A percentile compares a stretch with the other conserved stretches of the same genome.
Evolutionary conservation across 2,797 vertebrate genomes (phyloP).

Genomic region (Enteromius radiatus): DNA sequence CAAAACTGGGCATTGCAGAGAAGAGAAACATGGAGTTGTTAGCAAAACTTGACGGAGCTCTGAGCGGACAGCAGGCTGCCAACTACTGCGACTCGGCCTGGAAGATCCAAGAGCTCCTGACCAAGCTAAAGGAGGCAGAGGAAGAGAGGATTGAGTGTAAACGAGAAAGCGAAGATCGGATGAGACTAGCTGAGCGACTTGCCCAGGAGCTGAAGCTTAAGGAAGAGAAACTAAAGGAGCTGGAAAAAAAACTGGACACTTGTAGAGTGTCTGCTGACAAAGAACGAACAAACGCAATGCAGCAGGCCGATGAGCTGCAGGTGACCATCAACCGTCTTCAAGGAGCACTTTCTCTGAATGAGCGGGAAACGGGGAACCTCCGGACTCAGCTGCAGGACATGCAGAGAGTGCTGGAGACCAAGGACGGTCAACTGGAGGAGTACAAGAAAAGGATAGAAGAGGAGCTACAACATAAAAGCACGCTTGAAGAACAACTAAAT

Average conservation of each 20-base stretch:
- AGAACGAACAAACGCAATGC: constrained; percentile 71
- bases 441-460: constrained; percentile 71
- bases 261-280: constrained; percentile 68
- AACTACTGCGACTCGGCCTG: constrained; percentile 74
- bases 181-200: constrained; percentile 71
- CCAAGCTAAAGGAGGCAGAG: constrained; percentile 80
- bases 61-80: constrained; percentile 71
- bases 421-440: constrained; percentile 78
- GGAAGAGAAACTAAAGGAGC: constrained; percentile 75
- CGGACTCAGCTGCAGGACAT: constrained; percentile 81
- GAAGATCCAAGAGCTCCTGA: constrained; percentile 79
- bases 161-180: constrained; percentile 71
- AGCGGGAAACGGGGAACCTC: constrained; percentile 81
- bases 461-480: constrained; percentile 64
- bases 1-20: constrained; percentile 72
- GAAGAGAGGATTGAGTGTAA: constrained; percentile 72
- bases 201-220: constrained; percentile 78
- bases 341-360: constrained; percentile 79
- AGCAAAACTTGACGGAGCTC: constrained; percentile 69
- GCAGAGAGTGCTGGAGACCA: constrained; percentile 72
- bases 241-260: constrained; percentile 70
- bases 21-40: constrained; percentile 79
- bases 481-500: constrained; percentile 75
- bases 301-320: constrained; percentile 76
- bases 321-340: constrained; percentile 75